Percentiles rank a stretch among this genome's conserved stretches.
Evolutionary conservation across 2,888 invertebrate species (phyloP).

Genomic region (Pegoplata infirma): DNA sequence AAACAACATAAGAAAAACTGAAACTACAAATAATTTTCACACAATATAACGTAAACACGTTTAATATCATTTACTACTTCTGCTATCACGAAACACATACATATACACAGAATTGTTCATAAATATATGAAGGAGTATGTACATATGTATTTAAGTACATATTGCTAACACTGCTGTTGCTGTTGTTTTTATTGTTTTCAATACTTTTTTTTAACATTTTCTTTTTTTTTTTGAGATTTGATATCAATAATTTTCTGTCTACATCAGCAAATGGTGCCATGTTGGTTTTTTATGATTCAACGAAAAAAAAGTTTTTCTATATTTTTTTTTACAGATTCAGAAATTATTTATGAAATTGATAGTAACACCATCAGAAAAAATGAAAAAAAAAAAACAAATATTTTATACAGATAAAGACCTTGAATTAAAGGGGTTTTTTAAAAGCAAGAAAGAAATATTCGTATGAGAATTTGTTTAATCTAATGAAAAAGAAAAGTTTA

Average conservation of each 20-base stretch:
- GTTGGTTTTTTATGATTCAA: constrained; percentile 36
- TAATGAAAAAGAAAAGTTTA: neutral
- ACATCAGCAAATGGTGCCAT: constrained; percentile 33
- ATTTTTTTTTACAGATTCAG: constrained; percentile 3
- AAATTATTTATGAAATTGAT: constrained; percentile 34
- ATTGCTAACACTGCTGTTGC: constrained; percentile 14
- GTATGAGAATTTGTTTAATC: neutral
- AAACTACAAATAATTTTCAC: constrained; percentile 47
- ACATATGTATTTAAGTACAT: neutral
- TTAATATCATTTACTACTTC: constrained; percentile 43
- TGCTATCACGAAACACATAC: constrained; percentile 6
- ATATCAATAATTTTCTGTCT: constrained; percentile 36
- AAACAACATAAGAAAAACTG: constrained; percentile 14
- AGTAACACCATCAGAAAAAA: constrained; percentile 14
- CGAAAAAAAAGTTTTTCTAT: neutral
- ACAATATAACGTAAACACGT: constrained; percentile 27
- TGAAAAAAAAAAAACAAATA: neutral
- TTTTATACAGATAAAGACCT: neutral
- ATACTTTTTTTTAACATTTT: neutral
- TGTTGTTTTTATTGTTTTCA: constrained; percentile 25
- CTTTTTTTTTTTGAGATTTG: constrained; percentile 1
- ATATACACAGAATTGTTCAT: no score
- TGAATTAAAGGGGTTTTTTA: neutral
- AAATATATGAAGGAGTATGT: neutral
- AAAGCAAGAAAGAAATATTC: neutral